A percentile compares a stretch with the other conserved stretches of the same genome.
These are phyloP conservation scores for Plecotus auritus DNA, from an alignment of 2,113 vertebrate species.

Conservation along the genomic window DNA sequence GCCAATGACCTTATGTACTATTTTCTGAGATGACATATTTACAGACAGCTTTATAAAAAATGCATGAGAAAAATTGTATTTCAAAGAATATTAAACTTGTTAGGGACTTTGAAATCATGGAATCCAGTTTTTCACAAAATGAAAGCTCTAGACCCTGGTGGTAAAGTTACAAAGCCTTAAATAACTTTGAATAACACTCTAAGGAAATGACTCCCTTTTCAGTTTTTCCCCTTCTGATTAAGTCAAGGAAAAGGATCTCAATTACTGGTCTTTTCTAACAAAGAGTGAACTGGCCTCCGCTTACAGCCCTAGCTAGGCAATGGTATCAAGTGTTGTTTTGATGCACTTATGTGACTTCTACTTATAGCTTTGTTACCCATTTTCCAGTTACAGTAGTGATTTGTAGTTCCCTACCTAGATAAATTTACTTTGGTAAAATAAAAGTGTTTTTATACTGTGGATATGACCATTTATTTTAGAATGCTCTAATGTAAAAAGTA, in stretches of 20 bases:
- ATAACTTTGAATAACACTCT: not conserved
- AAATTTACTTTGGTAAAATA: not conserved
- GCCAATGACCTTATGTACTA: not conserved
- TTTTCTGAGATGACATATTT: slow-evolving; percentile 10
- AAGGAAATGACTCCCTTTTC: not conserved
- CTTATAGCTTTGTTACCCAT: not conserved
- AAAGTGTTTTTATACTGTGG: not conserved
- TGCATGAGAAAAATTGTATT: not conserved
- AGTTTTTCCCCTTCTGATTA: not conserved
- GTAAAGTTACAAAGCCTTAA: not conserved
- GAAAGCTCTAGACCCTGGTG: too few species aligned
- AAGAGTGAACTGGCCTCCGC: not conserved
- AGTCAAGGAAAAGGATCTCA: slow-evolving; percentile 25
- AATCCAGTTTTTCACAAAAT: not conserved
- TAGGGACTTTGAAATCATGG: not conserved
- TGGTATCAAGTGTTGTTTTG: not conserved
- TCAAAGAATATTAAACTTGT: not conserved
- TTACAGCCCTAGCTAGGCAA: not conserved
- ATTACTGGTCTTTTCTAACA: not conserved
- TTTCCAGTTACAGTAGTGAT: not conserved
- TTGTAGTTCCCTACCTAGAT: not conserved
- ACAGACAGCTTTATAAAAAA: not conserved
- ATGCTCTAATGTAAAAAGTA: not conserved
- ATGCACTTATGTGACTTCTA: not conserved
- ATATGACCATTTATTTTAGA: not conserved